Evolutionary conservation across 2,888 invertebrate species (phyloP).

Genomic region (Spisula solida): DNA sequence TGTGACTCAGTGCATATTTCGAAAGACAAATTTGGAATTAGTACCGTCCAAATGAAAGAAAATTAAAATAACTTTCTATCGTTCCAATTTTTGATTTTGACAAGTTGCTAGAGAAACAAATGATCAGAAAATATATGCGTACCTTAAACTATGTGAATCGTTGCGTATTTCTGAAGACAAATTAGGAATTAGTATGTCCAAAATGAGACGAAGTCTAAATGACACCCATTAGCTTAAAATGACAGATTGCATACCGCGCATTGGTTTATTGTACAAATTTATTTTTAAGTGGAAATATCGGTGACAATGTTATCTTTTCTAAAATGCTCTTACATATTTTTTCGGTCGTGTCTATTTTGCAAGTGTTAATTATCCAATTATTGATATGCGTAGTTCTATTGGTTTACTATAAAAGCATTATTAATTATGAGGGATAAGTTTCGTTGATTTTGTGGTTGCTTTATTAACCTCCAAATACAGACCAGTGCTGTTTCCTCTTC

Average conservation of each 20-base stretch:
- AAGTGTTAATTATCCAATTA: background rate
- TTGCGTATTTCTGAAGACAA: background rate
- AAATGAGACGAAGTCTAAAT: background rate
- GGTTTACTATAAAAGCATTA: too few relatives aligned
- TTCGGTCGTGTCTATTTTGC: background rate
- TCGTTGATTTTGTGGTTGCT: too few relatives aligned
- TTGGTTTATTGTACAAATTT: background rate
- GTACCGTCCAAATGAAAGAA: too few relatives aligned
- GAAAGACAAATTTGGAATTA: too few relatives aligned
- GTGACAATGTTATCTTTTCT: background rate
- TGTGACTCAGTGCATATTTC: too few relatives aligned
- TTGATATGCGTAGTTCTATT: too few relatives aligned
- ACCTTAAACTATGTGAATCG: background rate
- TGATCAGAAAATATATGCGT: background rate
- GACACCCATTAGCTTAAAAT: background rate
- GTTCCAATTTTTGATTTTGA: background rate
- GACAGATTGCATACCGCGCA: background rate
- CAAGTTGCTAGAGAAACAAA: background rate
- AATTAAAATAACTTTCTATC: background rate
- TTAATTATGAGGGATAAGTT: too few relatives aligned
- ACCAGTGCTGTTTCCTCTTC: too few relatives aligned
- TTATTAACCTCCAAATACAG: too few relatives aligned
- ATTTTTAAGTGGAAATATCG: background rate
- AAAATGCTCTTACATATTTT: background rate
- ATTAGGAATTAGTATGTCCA: background rate